phyloP scores from a whole-genome alignment of 2,888 invertebrate genomes.

The Perizoma flavofasciatum region DNA sequence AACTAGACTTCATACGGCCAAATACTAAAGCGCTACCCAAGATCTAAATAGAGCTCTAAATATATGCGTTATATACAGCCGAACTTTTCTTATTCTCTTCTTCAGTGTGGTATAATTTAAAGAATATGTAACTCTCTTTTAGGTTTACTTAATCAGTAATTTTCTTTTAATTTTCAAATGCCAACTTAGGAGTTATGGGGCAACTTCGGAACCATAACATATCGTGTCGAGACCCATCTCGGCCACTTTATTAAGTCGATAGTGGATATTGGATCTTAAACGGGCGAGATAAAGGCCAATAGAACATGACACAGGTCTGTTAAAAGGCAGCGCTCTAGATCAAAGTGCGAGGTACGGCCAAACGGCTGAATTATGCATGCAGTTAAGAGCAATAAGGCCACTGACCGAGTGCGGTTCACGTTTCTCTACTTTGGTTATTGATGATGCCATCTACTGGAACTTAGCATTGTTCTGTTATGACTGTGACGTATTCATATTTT shows the following conservation, averaged over 20 bases:
- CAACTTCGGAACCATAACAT: not conserved
- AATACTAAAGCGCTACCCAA: no score
- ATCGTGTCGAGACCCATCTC: not conserved
- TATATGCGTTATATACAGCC: no score
- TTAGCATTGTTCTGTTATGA: slow-evolving; percentile 17
- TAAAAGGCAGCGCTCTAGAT: slow-evolving; percentile 31
- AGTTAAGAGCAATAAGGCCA: slow-evolving; percentile 37
- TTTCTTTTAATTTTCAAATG: no score
- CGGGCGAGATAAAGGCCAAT: slow-evolving; percentile 5
- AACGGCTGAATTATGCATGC: slow-evolving; percentile 38
- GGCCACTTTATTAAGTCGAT: not conserved
- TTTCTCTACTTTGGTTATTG: slow-evolving; percentile 28
- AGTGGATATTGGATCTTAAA: not conserved
- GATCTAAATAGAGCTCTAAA: no score
- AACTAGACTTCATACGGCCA: slow-evolving; percentile 1
- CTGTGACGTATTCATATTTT: not conserved
- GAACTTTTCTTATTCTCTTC: no score
- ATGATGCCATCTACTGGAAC: slow-evolving; percentile 28
- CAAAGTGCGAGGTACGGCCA: slow-evolving; percentile 33
- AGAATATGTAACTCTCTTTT: no score
- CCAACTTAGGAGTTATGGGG: no score
- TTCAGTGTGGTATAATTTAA: no score
- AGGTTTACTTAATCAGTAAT: no score
- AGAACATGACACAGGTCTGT: slow-evolving; percentile 8
- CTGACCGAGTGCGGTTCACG: slow-evolving; percentile 30